Conservation (phyloP, 2,113 vertebrate genomes). For the Pipa parva region DNA sequence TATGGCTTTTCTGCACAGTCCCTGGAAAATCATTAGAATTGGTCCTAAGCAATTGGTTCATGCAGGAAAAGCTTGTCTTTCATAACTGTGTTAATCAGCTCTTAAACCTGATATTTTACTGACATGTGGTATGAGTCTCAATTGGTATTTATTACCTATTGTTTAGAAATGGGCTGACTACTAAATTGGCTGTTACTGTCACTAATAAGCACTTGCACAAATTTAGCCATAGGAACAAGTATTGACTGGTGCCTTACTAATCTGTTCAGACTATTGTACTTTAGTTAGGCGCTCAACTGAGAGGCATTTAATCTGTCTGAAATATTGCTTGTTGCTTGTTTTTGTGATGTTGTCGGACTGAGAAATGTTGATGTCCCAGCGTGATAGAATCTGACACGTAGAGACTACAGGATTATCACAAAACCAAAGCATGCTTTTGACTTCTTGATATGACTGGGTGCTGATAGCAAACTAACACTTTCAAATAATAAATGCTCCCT, state of each 20-base stretch:
- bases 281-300: slow-evolving; percentile 44
- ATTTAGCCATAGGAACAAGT: slow-evolving; percentile 54
- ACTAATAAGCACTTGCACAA: slow-evolving; percentile 53
- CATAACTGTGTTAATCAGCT: background rate
- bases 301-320: slow-evolving; percentile 47
- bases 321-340: slow-evolving; percentile 47
- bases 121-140: slow-evolving; percentile 19
- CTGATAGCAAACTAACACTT: background rate
- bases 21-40: too few species aligned
- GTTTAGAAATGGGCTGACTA: slow-evolving; percentile 44
- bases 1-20: too few species aligned
- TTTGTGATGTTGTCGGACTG: slow-evolving; percentile 12
- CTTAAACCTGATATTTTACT: slow-evolving; percentile 1
- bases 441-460: slow-evolving; percentile 32
- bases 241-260: slow-evolving; percentile 54
- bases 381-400: slow-evolving; percentile 31
- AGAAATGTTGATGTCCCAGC: slow-evolving; percentile 1
- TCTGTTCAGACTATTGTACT: slow-evolving; percentile 45
- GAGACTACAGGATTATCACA: slow-evolving; percentile 32
- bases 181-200: slow-evolving; percentile 50
- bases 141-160: slow-evolving; percentile 54
- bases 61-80: background rate
- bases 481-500: background rate
- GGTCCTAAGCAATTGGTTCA: background rate
- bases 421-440: slow-evolving; percentile 32